These are phyloP conservation scores for Anguilla marmorata DNA, from an alignment of 2,797 vertebrate species.

Conservation along the genomic window DNA sequence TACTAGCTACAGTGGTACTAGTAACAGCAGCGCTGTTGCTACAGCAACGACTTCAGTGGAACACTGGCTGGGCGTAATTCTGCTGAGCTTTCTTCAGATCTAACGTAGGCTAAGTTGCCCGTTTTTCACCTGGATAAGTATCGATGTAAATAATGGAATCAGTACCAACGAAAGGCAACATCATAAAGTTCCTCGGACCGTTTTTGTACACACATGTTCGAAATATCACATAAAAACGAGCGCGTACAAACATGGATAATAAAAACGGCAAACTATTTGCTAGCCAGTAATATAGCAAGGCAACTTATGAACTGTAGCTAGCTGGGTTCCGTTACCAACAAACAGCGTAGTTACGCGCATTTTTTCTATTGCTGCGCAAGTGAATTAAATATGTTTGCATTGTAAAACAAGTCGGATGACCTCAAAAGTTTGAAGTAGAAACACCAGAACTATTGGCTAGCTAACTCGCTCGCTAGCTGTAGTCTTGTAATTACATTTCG, in stretches of 20 bases:
- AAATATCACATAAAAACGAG: neutral
- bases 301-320: neutral
- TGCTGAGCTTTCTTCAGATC: neutral
- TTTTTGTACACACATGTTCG: neutral
- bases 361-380: neutral
- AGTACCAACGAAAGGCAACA: neutral
- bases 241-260: neutral
- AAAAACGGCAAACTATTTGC: neutral
- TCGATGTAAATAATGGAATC: neutral
- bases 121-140: neutral
- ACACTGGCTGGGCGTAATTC: neutral
- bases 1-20: neutral
- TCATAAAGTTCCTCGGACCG: neutral
- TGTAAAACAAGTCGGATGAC: neutral
- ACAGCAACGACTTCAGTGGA: constrained; percentile 17
- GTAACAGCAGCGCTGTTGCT: constrained; percentile 18
- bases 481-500: neutral
- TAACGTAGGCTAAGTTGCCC: neutral
- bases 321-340: neutral
- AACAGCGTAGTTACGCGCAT: neutral
- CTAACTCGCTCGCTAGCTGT: neutral
- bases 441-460: neutral
- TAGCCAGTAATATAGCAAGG: neutral
- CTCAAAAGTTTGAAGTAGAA: constrained; percentile 25
- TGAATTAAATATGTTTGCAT: neutral